phyloP scores from a whole-genome alignment of 2,113 vertebrate species.

The Thermophis baileyi region DNA sequence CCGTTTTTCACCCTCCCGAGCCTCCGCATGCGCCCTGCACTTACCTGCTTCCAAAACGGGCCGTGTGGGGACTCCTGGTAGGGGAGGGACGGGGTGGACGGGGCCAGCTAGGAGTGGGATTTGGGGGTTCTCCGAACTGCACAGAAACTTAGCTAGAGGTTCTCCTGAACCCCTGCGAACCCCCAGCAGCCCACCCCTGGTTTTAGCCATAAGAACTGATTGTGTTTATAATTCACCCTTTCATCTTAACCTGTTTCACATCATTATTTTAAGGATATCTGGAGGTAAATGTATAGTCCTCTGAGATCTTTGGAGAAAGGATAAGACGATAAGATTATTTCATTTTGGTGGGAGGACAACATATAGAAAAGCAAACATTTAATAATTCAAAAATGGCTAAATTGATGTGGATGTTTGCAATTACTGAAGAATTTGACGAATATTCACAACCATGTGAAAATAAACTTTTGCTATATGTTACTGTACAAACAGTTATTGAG shows the following conservation, averaged over 20 bases:
- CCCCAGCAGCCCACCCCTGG: too few relatives aligned
- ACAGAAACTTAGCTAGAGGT: too few relatives aligned
- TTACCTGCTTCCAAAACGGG: too few relatives aligned
- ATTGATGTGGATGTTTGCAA: neutral
- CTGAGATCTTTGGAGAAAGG: neutral
- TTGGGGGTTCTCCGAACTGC: too few relatives aligned
- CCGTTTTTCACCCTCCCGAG: too few relatives aligned
- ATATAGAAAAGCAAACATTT: neutral
- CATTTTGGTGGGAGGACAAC: neutral
- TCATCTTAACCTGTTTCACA: neutral
- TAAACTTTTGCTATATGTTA: neutral
- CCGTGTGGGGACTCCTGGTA: too few relatives aligned
- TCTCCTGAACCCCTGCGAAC: too few relatives aligned
- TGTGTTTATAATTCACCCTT: neutral
- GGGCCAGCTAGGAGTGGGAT: too few relatives aligned
- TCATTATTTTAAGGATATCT: neutral
- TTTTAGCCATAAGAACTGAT: neutral
- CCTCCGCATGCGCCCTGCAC: too few relatives aligned
- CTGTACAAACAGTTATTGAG: slow-evolving; percentile 21
- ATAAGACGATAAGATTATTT: neutral
- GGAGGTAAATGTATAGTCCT: neutral
- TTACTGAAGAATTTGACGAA: neutral
- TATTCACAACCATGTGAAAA: neutral
- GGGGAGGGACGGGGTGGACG: too few relatives aligned
- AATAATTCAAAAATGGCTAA: neutral